Evolutionary conservation across 2,888 invertebrate species (phyloP), one percentile per base, ranked within the genome.

Genomic region (Saturnia pavonia): DNA sequence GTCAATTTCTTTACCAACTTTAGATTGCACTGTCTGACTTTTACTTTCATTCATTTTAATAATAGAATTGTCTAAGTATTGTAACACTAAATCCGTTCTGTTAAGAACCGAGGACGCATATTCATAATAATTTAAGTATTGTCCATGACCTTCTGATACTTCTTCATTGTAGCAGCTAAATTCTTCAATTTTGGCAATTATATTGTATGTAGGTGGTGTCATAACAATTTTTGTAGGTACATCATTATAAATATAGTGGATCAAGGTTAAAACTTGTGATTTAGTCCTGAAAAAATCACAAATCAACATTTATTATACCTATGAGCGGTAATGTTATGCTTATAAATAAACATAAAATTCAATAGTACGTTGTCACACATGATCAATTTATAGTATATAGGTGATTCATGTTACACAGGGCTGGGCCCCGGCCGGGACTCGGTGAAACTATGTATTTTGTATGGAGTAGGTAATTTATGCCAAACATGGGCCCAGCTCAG

Each of bases 181-280:
- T 42, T 81, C 74, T 8, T 80, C 75, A 22, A 72, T 74, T 75
- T 83, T 85, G 0, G 86, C 74, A 0, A 79, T 82, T 0, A 91
- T 80, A 76, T 72, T 85, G 42, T 85, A 79, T 27, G 67, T 83
- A 77, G 2, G 79, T 75, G 11, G 87, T 82, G 4, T 91, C 4
- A 82, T 81, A 51, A 93, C 73, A 2, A 91, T 77, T 73, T 86
- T 83, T 12, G 86, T 76, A 1, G 91, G 90, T 4, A 94, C 80
- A 0, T 80, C 81, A 67, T 91, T 88, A 54, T 91, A 84, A 16
- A 95, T 85, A 74, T 84, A 87, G 74, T 93, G 91, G 27, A 94
- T 85, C 7, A 95, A 77, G 0, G 87, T 82, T 40, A 91, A 63
- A 0, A 94, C 78, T 82, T 90, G 90, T 1, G 85, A 80, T 54